A percentile compares a stretch with the other conserved stretches of the same genome.
phyloP scores from a whole-genome alignment of 2,797 vertebrate species.

The Tokudaia tokunoshimensis region DNA sequence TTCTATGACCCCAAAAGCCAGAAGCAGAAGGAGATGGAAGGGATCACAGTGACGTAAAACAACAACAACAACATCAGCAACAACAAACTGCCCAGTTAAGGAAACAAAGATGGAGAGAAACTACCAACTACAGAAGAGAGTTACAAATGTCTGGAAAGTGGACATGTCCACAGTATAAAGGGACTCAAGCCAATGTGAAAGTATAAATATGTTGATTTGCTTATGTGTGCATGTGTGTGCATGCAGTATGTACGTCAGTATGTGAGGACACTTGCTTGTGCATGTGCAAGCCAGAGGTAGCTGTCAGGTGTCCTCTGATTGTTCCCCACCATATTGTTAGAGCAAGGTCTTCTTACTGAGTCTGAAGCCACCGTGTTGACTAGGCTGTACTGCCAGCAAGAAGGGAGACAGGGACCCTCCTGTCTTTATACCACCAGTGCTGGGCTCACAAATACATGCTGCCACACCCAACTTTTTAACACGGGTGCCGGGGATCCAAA shows the following conservation, averaged over 20 bases:
- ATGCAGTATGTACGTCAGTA: neutral
- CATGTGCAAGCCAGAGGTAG: neutral
- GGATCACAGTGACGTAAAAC: neutral
- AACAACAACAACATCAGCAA: neutral
- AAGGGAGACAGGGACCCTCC: neutral
- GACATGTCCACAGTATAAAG: neutral
- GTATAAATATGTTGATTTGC: neutral
- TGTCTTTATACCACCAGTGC: neutral
- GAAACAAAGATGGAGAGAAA: neutral
- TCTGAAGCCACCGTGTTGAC: neutral
- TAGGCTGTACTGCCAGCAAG: too few relatives aligned
- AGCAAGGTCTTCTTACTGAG: neutral
- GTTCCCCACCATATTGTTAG: neutral
- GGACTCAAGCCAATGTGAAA: neutral
- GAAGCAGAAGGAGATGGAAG: neutral
- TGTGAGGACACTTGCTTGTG: neutral
- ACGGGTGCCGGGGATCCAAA: neutral
- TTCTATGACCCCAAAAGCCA: neutral
- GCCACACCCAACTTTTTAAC: neutral
- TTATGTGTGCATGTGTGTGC: too few relatives aligned
- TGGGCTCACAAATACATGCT: neutral
- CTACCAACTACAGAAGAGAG: neutral
- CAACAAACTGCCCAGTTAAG: neutral
- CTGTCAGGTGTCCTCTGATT: neutral
- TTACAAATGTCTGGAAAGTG: neutral